Conservation (phyloP, 2,888 invertebrate species). For the Clanis bilineata region DNA sequence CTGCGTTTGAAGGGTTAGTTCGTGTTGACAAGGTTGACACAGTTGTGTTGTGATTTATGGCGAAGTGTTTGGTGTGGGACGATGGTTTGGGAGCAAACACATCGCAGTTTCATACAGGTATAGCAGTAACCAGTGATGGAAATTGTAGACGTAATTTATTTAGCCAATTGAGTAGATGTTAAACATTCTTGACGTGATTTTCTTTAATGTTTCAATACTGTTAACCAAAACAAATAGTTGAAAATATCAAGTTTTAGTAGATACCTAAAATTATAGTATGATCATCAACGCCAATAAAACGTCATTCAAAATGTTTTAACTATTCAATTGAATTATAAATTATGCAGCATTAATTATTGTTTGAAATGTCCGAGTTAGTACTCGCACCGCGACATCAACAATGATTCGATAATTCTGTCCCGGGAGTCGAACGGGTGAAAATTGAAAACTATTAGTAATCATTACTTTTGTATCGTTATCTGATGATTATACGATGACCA, state of each 20-base stretch:
- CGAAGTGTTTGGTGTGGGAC: neutral
- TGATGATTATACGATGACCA: neutral
- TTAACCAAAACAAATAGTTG: too few species aligned
- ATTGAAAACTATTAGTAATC: neutral
- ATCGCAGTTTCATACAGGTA: too few species aligned
- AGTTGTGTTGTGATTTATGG: neutral
- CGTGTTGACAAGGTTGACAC: neutral
- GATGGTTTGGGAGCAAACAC: too few species aligned
- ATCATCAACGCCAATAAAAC: too few species aligned
- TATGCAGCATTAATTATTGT: neutral
- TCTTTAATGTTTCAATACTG: too few species aligned
- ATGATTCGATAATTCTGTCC: neutral
- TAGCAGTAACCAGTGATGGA: too few species aligned
- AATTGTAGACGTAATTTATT: too few species aligned
- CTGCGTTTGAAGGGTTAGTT: neutral
- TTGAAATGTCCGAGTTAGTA: neutral
- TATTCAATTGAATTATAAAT: neutral
- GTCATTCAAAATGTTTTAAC: too few species aligned
- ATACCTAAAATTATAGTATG: too few species aligned
- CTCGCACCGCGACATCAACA: neutral
- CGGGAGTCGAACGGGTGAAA: neutral
- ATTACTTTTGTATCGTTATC: neutral
- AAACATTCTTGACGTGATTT: too few species aligned
- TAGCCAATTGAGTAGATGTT: too few species aligned
- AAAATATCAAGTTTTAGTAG: too few species aligned